Base-by-base conservation (phyloP, 2,888 invertebrate species). In the Chouioia cunea region DNA sequence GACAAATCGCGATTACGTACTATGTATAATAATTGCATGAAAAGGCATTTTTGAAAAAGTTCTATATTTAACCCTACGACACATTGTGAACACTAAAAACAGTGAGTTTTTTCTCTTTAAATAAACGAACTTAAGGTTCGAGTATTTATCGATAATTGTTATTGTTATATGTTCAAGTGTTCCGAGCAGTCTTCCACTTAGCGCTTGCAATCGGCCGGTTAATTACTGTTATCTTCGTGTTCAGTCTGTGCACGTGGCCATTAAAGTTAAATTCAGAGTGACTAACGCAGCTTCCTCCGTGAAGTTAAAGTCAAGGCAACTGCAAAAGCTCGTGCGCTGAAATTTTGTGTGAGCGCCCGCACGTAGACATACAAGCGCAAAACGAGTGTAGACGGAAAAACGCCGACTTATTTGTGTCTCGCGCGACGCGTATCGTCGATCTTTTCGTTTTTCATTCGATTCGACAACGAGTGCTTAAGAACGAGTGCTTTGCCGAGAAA, bases 281-380 rank as follows among this genome's bases (percentile, higher is more conserved):
- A 48, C 16, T 8, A 12, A 50, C 48, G 36, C 36, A 36, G 36
- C 10, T 12, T 10, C 52, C 50, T 12, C 16, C 8, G 54, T 43
- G 48, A 68, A 47, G 47, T 22, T 20, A 20, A 69, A 64, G 65
- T 44, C 65, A 60, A 71, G 57, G 65, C 57, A 48, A 62, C 60
- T 75, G 76, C 76, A 76, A 70, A 36, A 46, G 63, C 36, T 43
- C 18, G 22, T 59, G 57, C 52, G 20, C 50, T 27, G 53, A 56
- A 36, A 47, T 52, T 27, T 57, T 57, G 27, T 43, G 54, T 47
- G 20, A 47, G 60, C 50, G 48, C 36, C 53, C 18, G 58, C 43
- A 27, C 48, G 44, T 65, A 71, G 71, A 71, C 71, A 63, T 71
- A 71, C 66, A 62, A 63, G 78, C 76, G 73, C 77, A 80, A 81